Percentiles rank a stretch among this genome's conserved stretches.
phyloP scores from a whole-genome alignment of 2,888 invertebrate genomes.

The Pycnomerus fuliginosus region DNA sequence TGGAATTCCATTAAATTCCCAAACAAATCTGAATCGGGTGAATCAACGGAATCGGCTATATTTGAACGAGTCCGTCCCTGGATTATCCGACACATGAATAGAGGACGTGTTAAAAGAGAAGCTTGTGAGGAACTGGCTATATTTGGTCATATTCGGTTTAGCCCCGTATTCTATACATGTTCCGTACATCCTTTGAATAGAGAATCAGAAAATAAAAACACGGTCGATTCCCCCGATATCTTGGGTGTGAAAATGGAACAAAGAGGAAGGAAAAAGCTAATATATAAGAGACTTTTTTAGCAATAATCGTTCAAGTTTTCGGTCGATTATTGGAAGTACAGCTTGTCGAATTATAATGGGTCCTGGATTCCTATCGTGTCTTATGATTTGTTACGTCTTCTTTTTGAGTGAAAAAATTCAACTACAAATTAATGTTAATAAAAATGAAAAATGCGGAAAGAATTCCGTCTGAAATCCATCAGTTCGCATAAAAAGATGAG shows the following conservation, averaged over 20 bases:
- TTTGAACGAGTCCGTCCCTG: constrained; percentile 19
- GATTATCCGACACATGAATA: constrained; percentile 35
- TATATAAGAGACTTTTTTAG: too few species aligned
- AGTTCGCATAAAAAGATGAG: too few species aligned
- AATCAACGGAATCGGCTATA: constrained; percentile 17
- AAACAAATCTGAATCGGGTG: constrained; percentile 27
- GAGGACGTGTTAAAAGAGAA: constrained; percentile 38
- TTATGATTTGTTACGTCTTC: too few species aligned
- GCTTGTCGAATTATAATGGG: too few species aligned
- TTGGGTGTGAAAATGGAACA: constrained; percentile 31
- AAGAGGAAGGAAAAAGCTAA: constrained; percentile 17
- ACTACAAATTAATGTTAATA: too few species aligned
- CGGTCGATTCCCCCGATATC: constrained; percentile 37
- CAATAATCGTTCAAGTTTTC: too few species aligned
- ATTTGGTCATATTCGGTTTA: constrained; percentile 41
- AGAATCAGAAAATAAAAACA: constrained; percentile 40
- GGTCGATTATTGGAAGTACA: too few species aligned
- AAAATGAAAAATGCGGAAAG: constrained; percentile 25
- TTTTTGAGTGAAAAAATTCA: too few species aligned
- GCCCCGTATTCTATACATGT: constrained; percentile 41
- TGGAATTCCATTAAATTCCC: constrained; percentile 28
- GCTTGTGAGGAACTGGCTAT: constrained; percentile 35
- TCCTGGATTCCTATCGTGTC: too few species aligned
- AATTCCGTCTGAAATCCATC: constrained; percentile 6
- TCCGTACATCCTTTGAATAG: constrained; percentile 42